phyloP scores from a whole-genome alignment of 1,140 invertebrate genomes.

The Planococcus citri region DNA sequence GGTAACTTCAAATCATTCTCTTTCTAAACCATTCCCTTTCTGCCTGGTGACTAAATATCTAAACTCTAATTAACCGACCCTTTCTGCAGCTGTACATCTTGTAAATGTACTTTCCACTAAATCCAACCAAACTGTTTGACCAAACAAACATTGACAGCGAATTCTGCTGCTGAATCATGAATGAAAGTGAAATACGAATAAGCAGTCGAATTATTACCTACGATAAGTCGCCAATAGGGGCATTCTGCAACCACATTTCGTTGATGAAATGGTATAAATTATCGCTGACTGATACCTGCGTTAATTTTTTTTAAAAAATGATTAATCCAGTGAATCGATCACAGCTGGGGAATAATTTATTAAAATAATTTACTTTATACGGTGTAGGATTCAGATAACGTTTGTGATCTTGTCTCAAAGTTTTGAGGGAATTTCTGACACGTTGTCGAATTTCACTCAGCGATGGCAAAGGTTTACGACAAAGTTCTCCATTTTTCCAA shows the following conservation, averaged over 20 bases:
- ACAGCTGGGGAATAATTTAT: neutral
- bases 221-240: constrained; percentile 91
- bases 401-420: constrained; percentile 84
- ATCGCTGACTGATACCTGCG: constrained; percentile 89
- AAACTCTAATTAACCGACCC: no score
- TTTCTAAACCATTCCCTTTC: no score
- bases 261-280: constrained; percentile 91
- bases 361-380: constrained; percentile 67
- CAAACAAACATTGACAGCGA: no score
- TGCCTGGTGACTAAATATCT: no score
- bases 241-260: constrained; percentile 91
- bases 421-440: constrained; percentile 66
- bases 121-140: no score
- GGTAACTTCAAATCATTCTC: no score
- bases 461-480: constrained; percentile 49
- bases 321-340: neutral
- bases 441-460: constrained; percentile 63
- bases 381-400: constrained; percentile 94
- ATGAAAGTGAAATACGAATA: no score
- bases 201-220: no score
- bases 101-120: no score
- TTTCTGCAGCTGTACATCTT: no score
- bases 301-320: constrained; percentile 29
- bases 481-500: constrained; percentile 71
- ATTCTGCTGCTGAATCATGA: no score